phyloP scores from a whole-genome alignment of 2,888 invertebrate species.

The Tenthredo distinguenda region DNA sequence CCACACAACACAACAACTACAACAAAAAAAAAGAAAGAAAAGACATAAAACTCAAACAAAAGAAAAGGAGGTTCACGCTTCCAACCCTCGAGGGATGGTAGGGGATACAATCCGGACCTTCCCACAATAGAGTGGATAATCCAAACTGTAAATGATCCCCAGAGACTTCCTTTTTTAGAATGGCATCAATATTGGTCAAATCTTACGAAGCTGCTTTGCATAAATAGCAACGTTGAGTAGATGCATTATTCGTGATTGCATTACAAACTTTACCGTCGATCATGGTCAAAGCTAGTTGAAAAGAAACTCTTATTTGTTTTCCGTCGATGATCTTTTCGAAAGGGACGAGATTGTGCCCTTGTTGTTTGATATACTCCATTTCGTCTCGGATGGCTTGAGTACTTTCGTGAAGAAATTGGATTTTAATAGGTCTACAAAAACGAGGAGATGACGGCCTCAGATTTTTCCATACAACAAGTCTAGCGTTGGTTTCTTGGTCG shows the following conservation, averaged over 20 bases:
- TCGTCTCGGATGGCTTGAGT: slow-evolving; percentile 23
- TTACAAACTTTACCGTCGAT: slow-evolving; percentile 58
- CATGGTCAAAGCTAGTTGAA: too few relatives aligned
- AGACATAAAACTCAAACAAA: too few relatives aligned
- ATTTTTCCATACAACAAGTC: slow-evolving; percentile 50
- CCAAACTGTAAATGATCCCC: slow-evolving; percentile 54
- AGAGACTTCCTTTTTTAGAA: slow-evolving; percentile 41
- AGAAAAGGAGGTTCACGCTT: too few relatives aligned
- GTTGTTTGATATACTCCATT: slow-evolving; percentile 32
- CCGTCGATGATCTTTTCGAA: too few relatives aligned
- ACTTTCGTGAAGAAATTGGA: slow-evolving; percentile 51
- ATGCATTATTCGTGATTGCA: slow-evolving; percentile 53
- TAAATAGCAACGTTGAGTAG: slow-evolving; percentile 58
- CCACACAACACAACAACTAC: too few relatives aligned
- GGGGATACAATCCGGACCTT: too few relatives aligned
- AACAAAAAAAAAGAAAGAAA: too few relatives aligned
- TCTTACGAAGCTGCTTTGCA: slow-evolving; percentile 57
- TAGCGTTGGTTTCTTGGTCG: background rate
- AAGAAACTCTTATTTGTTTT: too few relatives aligned
- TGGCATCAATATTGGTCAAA: slow-evolving; percentile 56
- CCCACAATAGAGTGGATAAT: slow-evolving; percentile 57
- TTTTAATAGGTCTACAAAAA: slow-evolving; percentile 56
- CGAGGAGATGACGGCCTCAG: slow-evolving; percentile 28
- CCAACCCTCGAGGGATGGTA: too few relatives aligned
- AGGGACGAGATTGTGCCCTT: slow-evolving; percentile 48